These are phyloP conservation scores for Lipotes vexillifer DNA, from an alignment of 2,113 vertebrate genomes.

Conservation along the genomic window DNA sequence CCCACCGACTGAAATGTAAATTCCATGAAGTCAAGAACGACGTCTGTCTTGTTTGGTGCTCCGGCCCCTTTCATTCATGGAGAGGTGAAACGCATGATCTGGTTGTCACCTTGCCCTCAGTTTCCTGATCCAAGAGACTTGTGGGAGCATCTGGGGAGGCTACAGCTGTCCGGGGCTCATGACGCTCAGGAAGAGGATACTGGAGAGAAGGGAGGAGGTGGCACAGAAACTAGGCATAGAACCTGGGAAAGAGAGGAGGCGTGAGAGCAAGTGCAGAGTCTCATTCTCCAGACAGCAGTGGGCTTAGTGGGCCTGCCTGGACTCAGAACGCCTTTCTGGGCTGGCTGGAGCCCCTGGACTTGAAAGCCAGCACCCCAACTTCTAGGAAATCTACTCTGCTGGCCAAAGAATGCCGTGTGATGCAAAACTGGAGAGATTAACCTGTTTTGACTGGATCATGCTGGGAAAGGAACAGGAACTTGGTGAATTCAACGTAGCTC, in stretches of 20 bases:
- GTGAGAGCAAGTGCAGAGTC: neutral
- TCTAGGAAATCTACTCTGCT: neutral
- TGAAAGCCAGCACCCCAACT: neutral
- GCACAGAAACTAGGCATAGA: neutral
- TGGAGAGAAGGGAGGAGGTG: neutral
- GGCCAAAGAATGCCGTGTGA: neutral
- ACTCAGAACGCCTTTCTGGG: neutral
- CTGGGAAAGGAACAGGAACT: neutral
- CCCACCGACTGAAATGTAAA: neutral
- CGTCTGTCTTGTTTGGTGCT: neutral
- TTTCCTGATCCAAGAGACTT: neutral
- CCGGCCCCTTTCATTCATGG: neutral
- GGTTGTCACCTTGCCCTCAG: neutral
- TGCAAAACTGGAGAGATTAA: neutral
- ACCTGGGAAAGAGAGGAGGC: neutral
- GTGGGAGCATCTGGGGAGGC: neutral
- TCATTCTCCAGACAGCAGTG: neutral
- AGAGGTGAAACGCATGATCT: neutral
- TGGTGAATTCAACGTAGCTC: neutral
- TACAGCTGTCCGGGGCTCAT: neutral
- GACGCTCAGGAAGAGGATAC: neutral
- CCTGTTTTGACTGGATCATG: neutral
- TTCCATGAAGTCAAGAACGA: neutral
- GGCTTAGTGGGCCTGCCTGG: neutral
- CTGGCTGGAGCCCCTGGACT: neutral